Evolutionary conservation across 1,140 invertebrate genomes (phyloP), one percentile per base, ranked within the genome.

Genomic region (Pogonomyrmex californicus): DNA sequence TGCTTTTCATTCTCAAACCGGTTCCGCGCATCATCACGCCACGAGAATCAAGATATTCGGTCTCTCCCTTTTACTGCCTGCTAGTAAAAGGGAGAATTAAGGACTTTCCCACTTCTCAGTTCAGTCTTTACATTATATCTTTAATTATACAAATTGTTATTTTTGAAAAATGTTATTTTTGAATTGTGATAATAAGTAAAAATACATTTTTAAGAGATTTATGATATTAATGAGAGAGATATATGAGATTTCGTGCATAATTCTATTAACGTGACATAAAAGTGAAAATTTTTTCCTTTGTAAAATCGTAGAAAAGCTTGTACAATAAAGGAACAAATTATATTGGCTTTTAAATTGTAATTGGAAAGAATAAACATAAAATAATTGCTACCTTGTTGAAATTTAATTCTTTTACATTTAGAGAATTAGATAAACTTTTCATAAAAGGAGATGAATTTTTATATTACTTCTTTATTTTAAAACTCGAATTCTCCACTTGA

Each of bases 1-100:
- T 85, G 79, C 89, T 87, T 85, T 85, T 88, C 85, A 83, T 73
- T 78, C 68, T 58, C 60, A 63, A 86, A 88, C 85, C 87, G 87
- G 85, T 70, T 58, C 47, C 38, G 47, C 30, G 66, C 76, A 51
- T 60, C 76, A 86, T 86, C 63, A 63, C 73, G 62, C 66, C 36
- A 51, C 51, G 36, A 66, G 38, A 30, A 88, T 87, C 86, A 78
- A 47, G 70, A 76, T 63, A 51, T 75, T 30, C 51, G 54, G 38
- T 82, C 60, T 86, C 82, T 90, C 56, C 47, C 68, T 65, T 82
- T 49, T 71, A 47, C 38, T 44, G 7, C 30, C 47, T 5, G 36
- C n/a, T 10, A 30, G 12, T 14, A 66, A 79, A 51, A 44, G 62
- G 23, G 47, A 33, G n/a, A 38, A 47, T 4, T 30, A 17, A 44